Evolutionary conservation across 1,140 invertebrate species (phyloP).

Genomic region (Tetramorium alpestre): DNA sequence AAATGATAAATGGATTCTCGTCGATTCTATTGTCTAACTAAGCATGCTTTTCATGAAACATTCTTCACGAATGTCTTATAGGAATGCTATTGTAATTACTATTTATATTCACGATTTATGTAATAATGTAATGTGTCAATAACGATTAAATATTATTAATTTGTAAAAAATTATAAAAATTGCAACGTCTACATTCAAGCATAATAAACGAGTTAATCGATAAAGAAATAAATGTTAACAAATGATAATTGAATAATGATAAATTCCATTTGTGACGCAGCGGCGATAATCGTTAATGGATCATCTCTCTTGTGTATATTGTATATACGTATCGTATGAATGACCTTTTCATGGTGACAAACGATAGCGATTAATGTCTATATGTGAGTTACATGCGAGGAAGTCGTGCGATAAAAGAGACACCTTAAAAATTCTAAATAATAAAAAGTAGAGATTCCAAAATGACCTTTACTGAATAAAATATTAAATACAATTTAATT

Average conservation of each 20-base stretch:
- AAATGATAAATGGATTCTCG: background rate
- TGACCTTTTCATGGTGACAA: background rate
- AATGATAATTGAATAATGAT: constrained; percentile 30
- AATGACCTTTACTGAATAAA: background rate
- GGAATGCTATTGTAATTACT: background rate
- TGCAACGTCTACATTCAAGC: background rate
- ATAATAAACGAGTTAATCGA: background rate
- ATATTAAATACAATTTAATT: background rate
- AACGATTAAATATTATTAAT: background rate
- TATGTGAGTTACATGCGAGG: background rate
- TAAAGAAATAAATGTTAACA: background rate
- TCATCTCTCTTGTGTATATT: background rate
- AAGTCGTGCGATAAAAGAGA: background rate
- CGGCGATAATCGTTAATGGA: background rate
- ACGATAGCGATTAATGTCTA: background rate
- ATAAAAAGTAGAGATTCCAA: background rate
- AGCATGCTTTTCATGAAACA: background rate
- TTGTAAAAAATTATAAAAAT: background rate
- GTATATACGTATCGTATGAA: background rate
- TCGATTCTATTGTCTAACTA: constrained; percentile 7
- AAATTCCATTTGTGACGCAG: background rate
- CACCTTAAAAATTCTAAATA: background rate
- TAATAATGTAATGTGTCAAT: background rate
- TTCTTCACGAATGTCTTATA: background rate
- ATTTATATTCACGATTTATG: background rate